A percentile compares a stretch with the other conserved stretches of the same genome.
These are phyloP conservation scores for Bubalus kerabau DNA, from an alignment of 2,113 vertebrate genomes.

Conservation along the genomic window DNA sequence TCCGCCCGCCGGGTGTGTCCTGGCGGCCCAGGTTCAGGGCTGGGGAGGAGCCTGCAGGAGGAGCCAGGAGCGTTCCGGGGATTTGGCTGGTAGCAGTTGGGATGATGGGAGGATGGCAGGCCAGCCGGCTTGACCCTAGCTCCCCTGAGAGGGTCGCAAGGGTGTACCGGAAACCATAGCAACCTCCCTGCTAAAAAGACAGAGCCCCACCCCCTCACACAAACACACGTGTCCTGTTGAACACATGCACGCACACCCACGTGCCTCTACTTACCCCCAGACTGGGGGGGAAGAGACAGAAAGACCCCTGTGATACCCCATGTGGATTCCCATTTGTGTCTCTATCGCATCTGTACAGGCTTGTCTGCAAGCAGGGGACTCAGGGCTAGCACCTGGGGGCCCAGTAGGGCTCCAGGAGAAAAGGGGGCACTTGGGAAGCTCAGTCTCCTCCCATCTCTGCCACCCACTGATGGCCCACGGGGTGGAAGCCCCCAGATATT, in stretches of 20 bases:
- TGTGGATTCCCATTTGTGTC: neutral
- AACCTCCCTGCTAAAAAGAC: slow-evolving; percentile 32
- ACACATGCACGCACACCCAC: slow-evolving; percentile 55
- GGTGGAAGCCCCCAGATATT: neutral
- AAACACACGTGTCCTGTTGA: slow-evolving; percentile 49
- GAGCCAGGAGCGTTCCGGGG: neutral
- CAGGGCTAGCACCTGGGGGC: neutral
- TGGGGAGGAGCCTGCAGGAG: neutral
- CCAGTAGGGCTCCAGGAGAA: neutral
- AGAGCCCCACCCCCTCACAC: neutral
- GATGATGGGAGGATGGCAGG: neutral
- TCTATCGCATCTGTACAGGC: neutral
- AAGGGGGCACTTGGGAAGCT: neutral
- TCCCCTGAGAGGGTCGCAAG: neutral
- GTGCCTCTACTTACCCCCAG: slow-evolving; percentile 41
- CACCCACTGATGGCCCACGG: neutral
- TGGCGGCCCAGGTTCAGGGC: slow-evolving; percentile 1
- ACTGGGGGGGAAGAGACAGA: slow-evolving; percentile 27
- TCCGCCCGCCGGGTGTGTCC: neutral
- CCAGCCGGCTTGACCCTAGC: neutral
- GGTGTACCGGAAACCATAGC: neutral
- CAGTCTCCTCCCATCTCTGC: neutral
- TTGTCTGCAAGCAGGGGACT: neutral
- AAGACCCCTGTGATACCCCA: neutral
- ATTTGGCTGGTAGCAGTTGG: neutral